phyloP scores from a whole-genome alignment of 2,113 vertebrate genomes.

The Circaetus gallicus region DNA sequence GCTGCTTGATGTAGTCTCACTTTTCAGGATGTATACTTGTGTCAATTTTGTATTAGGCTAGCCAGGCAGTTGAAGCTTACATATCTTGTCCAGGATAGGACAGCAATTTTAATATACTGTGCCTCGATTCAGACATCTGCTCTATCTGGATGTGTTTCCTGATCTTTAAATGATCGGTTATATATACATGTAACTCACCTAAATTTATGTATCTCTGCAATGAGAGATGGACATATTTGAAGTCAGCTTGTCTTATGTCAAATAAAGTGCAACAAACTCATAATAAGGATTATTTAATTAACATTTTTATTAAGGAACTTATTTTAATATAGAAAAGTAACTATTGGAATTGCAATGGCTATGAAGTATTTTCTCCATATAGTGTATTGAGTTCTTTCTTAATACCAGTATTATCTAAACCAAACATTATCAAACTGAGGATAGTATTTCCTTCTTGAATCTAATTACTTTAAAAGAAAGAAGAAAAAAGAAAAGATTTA shows the following conservation, averaged over 20 bases:
- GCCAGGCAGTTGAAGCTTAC: slow-evolving; percentile 2
- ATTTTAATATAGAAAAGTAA: slow-evolving; percentile 71
- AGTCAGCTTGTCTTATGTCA: slow-evolving; percentile 42
- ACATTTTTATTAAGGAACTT: slow-evolving; percentile 63
- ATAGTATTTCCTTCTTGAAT: slow-evolving; percentile 34
- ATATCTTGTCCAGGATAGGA: background rate
- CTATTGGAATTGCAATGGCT: slow-evolving; percentile 23
- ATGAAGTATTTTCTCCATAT: slow-evolving; percentile 64
- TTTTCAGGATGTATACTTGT: background rate
- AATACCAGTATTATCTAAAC: slow-evolving; percentile 56
- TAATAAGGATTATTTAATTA: slow-evolving; percentile 24
- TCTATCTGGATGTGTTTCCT: slow-evolving; percentile 35
- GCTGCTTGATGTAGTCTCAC: background rate
- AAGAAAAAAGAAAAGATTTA: background rate
- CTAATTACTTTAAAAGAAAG: slow-evolving; percentile 23
- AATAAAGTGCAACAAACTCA: slow-evolving; percentile 38
- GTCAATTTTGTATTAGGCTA: background rate
- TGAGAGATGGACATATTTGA: background rate
- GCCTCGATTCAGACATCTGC: slow-evolving; percentile 51
- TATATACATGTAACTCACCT: background rate
- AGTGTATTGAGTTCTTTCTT: slow-evolving; percentile 33
- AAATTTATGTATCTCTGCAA: slow-evolving; percentile 7
- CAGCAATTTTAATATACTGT: slow-evolving; percentile 37
- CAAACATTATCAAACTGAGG: slow-evolving; percentile 38
- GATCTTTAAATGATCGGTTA: slow-evolving; percentile 28